Conservation (phyloP, 2,888 invertebrate species). For the Aproaerema taeniolella region DNA sequence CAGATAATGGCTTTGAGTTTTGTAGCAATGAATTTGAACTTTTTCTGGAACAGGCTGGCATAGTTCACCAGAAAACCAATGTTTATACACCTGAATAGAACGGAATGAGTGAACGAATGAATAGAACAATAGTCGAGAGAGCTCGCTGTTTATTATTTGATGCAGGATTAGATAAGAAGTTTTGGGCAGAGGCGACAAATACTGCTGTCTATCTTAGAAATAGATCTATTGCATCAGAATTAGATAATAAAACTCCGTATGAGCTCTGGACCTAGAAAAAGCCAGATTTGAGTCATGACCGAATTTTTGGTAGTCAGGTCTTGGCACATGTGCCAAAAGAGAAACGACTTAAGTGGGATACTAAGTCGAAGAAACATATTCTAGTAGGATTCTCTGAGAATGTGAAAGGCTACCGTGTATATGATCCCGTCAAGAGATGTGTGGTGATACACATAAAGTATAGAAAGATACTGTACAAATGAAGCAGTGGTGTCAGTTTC, state of each 20-base stretch:
- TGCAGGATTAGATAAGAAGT: slow-evolving; percentile 15
- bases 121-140: slow-evolving; percentile 16
- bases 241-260: slow-evolving; percentile 18
- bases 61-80: slow-evolving; percentile 30
- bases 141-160: slow-evolving; percentile 20
- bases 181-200: slow-evolving; percentile 22
- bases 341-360: slow-evolving; percentile 15
- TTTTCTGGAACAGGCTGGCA: slow-evolving; percentile 16
- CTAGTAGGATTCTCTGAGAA: slow-evolving; percentile 18
- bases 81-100: slow-evolving; percentile 34
- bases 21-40: slow-evolving; percentile 16
- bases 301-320: slow-evolving; percentile 8
- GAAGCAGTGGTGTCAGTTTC: not conserved
- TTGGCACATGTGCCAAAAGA: slow-evolving; percentile 19
- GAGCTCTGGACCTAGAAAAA: slow-evolving; percentile 20
- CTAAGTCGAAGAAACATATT: slow-evolving; percentile 15
- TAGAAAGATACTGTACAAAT: not conserved
- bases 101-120: slow-evolving; percentile 20
- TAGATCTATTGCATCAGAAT: slow-evolving; percentile 9
- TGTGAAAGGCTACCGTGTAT: slow-evolving; percentile 19
- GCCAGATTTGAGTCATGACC: slow-evolving; percentile 16
- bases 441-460: no score
- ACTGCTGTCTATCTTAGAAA: no score
- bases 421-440: slow-evolving; percentile 19
- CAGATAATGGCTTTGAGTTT: no score